A percentile compares a stretch with the other conserved stretches of the same genome.
These are phyloP conservation scores for Sander vitreus DNA, from an alignment of 2,113 vertebrate species.

Conservation along the genomic window DNA sequence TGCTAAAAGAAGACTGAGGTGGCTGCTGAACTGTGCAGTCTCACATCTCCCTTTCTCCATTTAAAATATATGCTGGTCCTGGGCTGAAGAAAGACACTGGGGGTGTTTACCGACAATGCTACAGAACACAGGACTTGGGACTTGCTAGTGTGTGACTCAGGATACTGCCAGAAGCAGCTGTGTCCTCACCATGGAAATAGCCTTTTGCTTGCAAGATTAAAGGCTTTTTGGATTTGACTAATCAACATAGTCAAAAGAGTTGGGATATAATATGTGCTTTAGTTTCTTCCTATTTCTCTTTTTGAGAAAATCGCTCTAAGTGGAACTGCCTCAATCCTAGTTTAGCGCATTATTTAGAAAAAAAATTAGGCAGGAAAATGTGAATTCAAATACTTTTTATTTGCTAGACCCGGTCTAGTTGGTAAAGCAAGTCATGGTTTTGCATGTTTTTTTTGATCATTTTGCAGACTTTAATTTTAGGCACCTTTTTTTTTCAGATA, in stretches of 20 bases:
- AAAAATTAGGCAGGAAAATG: slow-evolving; percentile 2
- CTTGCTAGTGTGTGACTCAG: slow-evolving; percentile 71
- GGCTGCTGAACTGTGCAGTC: slow-evolving; percentile 49
- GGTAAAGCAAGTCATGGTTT: slow-evolving; percentile 33
- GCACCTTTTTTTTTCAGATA: slow-evolving; percentile 7
- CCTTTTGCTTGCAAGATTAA: slow-evolving; percentile 42
- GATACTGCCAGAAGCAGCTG: slow-evolving; percentile 61
- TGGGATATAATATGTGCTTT: slow-evolving; percentile 43
- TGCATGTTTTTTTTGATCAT: slow-evolving; percentile 47
- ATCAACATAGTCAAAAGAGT: slow-evolving; percentile 25
- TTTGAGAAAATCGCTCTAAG: slow-evolving; percentile 20
- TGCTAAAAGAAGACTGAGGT: slow-evolving; percentile 11
- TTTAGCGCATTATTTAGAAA: slow-evolving; percentile 34
- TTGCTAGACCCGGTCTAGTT: slow-evolving; percentile 9
- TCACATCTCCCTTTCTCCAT: slow-evolving; percentile 40
- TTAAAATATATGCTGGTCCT: slow-evolving; percentile 48
- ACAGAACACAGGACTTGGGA: slow-evolving; percentile 53
- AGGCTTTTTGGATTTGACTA: slow-evolving; percentile 38
- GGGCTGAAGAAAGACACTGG: slow-evolving; percentile 16
- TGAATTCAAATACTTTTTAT: slow-evolving; percentile 35
- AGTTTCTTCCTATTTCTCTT: slow-evolving; percentile 34
- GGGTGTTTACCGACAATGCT: slow-evolving; percentile 26
- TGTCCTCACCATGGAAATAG: slow-evolving; percentile 38
- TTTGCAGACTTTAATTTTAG: slow-evolving; percentile 47
- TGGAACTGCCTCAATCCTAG: slow-evolving; percentile 32